These are phyloP conservation scores for Gymnarchus niloticus DNA, from an alignment of 2,113 vertebrate genomes.

Conservation along the genomic window DNA sequence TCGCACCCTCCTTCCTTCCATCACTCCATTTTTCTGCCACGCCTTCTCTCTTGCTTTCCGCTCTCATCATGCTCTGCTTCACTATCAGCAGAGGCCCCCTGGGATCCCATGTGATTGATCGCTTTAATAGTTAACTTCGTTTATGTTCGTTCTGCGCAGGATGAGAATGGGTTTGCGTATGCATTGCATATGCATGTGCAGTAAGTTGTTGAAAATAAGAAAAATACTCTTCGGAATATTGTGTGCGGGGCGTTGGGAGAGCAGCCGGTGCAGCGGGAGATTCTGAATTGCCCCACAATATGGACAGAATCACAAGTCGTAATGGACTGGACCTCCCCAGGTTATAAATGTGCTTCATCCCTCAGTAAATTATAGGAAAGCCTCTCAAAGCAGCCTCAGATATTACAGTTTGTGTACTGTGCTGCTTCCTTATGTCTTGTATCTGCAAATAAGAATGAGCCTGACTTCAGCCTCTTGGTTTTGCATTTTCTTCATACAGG, in stretches of 20 bases:
- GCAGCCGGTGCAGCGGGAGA: neutral
- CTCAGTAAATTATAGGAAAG: neutral
- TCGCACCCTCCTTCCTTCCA: neutral
- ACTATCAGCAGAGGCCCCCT: neutral
- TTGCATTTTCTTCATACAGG: neutral
- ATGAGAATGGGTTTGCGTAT: constrained; percentile 36
- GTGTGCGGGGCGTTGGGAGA: neutral
- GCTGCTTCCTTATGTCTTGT: neutral
- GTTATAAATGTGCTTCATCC: neutral
- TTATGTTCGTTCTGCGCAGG: constrained; percentile 33
- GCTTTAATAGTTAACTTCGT: constrained; percentile 46
- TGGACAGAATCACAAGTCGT: neutral
- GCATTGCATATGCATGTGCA: constrained; percentile 35
- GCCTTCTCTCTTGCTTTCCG: neutral
- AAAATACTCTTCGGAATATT: constrained; percentile 38
- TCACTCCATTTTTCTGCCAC: neutral
- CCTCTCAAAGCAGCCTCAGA: neutral
- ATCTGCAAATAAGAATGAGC: neutral
- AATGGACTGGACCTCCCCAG: neutral
- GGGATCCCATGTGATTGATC: constrained; percentile 49
- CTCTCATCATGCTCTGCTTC: constrained; percentile 18
- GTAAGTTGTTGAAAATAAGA: constrained; percentile 48
- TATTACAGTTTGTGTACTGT: neutral
- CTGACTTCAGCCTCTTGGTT: neutral
- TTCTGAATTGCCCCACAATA: neutral